phyloP scores from a whole-genome alignment of 2,888 invertebrate genomes.

The Xiphydria camelus region DNA sequence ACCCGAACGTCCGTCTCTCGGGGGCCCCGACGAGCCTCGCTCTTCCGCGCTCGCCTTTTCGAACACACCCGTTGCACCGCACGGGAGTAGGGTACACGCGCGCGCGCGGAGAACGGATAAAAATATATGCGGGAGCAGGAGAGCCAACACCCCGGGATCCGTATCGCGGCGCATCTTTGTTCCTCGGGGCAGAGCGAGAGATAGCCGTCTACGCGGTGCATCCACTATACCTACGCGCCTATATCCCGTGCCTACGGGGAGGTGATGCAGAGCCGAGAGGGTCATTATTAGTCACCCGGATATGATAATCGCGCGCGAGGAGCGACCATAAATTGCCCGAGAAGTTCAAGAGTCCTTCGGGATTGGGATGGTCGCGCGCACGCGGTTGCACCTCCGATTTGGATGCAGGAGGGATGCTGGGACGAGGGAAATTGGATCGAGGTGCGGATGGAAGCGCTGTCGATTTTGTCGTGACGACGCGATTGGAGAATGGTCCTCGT shows the following conservation, averaged over 20 bases:
- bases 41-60: neutral
- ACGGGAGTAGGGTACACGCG: too few relatives aligned
- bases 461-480: too few relatives aligned
- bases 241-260: neutral
- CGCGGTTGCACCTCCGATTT: too few relatives aligned
- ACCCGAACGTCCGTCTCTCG: neutral
- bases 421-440: too few relatives aligned
- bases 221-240: neutral
- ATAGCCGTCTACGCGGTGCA: slow-evolving; percentile 1
- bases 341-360: neutral
- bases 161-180: slow-evolving; percentile 1
- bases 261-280: neutral
- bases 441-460: too few relatives aligned
- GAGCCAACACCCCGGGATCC: slow-evolving; percentile 1
- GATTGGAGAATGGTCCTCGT: too few relatives aligned
- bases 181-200: neutral
- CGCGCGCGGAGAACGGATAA: neutral
- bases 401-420: too few relatives aligned
- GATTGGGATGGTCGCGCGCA: too few relatives aligned
- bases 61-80: neutral
- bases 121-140: slow-evolving; percentile 1
- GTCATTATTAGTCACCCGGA: slow-evolving; percentile 1
- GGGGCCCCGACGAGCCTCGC: neutral
- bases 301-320: neutral
- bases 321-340: neutral